Percentiles rank a stretch among this genome's conserved stretches.
phyloP scores from a whole-genome alignment of 2,113 vertebrate species.

The Halcyon malimbica region DNA sequence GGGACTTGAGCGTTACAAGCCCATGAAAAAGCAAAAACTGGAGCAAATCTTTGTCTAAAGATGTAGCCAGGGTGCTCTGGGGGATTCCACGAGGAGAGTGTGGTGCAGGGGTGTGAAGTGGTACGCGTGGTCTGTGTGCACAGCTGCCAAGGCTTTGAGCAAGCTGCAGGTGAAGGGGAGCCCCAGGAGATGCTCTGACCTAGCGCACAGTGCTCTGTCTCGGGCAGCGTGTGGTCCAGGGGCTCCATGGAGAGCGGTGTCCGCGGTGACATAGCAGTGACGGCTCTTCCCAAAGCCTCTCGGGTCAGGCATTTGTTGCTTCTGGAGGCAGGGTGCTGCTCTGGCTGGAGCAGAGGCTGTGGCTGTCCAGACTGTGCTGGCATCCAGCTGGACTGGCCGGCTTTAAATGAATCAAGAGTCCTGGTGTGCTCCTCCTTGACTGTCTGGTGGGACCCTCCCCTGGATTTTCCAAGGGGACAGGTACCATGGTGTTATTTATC shows the following conservation, averaged over 20 bases:
- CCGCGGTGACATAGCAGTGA: neutral
- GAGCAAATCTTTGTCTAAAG: neutral
- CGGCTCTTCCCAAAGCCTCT: neutral
- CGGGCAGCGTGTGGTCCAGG: rapidly evolving
- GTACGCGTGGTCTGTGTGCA: rapidly evolving
- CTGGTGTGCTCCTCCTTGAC: neutral
- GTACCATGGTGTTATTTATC: rapidly evolving
- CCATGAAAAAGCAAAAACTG: neutral
- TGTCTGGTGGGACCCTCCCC: neutral
- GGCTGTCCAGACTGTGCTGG: rapidly evolving
- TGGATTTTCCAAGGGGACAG: rapidly evolving
- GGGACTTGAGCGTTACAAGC: rapidly evolving
- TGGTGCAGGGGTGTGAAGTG: rapidly evolving
- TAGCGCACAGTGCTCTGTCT: rapidly evolving
- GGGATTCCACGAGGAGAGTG: rapidly evolving
- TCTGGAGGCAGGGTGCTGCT: neutral
- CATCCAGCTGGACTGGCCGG: neutral
- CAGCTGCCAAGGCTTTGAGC: rapidly evolving
- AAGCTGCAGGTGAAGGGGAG: neutral
- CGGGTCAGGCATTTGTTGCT: neutral
- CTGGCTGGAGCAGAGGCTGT: neutral
- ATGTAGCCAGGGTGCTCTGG: no score
- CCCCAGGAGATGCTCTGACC: neutral
- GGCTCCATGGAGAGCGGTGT: neutral
- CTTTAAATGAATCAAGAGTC: rapidly evolving